Evolutionary conservation across 1,140 invertebrate genomes (phyloP).

Genomic region (Sogatella furcifera): DNA sequence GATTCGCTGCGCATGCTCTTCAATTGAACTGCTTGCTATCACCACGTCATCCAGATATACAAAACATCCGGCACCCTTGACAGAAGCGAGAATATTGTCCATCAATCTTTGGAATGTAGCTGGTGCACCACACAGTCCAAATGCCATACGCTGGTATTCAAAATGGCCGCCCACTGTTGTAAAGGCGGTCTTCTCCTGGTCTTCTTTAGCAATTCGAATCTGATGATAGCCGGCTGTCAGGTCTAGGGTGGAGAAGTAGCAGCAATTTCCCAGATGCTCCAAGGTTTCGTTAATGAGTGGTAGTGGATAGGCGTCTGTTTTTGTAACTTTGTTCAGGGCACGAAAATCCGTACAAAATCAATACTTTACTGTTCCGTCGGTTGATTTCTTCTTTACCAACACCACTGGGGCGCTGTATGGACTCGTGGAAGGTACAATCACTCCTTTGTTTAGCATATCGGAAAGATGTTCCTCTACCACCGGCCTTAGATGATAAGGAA

Average conservation of each 20-base stretch:
- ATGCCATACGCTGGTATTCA: slow-evolving; percentile 19
- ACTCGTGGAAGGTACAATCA: too few relatives aligned
- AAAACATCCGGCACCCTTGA: slow-evolving; percentile 19
- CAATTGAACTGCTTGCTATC: slow-evolving; percentile 19
- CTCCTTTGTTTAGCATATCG: too few relatives aligned
- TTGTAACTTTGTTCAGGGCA: too few relatives aligned
- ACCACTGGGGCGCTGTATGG: too few relatives aligned
- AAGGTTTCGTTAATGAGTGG: slow-evolving; percentile 22
- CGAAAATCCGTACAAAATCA: too few relatives aligned
- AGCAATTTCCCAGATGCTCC: slow-evolving; percentile 28
- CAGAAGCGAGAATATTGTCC: slow-evolving; percentile 26
- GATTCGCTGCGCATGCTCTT: slow-evolving; percentile 22
- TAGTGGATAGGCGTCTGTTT: too few relatives aligned
- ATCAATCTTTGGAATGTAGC: slow-evolving; percentile 23
- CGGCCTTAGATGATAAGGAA: too few relatives aligned
- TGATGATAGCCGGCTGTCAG: slow-evolving; percentile 28
- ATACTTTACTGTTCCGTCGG: too few relatives aligned
- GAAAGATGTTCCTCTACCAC: too few relatives aligned
- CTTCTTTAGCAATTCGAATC: slow-evolving; percentile 16
- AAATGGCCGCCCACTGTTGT: slow-evolving; percentile 16
- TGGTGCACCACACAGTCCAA: slow-evolving; percentile 18
- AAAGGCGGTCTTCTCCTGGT: slow-evolving; percentile 21
- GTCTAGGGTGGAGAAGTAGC: slow-evolving; percentile 22
- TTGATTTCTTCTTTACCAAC: too few relatives aligned
- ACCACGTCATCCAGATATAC: slow-evolving; percentile 35